phyloP scores from a whole-genome alignment of 2,113 vertebrate genomes.

The Notarius quadriscutis region DNA sequence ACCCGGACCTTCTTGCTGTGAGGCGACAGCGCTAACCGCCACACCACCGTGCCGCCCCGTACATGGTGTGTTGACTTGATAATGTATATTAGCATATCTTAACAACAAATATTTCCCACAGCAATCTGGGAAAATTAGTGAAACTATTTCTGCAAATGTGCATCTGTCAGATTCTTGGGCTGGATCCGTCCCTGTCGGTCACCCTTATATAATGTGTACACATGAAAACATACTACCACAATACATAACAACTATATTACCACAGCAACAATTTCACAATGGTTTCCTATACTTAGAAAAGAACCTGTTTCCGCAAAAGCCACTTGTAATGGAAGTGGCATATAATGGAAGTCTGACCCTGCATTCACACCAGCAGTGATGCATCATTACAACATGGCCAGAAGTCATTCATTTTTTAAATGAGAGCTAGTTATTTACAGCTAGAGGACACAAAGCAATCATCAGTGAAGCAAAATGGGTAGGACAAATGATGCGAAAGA shows the following conservation, averaged over 20 bases:
- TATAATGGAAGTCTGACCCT: neutral
- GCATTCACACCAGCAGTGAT: neutral
- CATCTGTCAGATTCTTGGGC: too few species aligned
- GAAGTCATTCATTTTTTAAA: neutral
- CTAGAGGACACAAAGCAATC: neutral
- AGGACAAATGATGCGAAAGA: too few species aligned
- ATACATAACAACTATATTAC: neutral
- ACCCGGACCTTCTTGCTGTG: too few species aligned
- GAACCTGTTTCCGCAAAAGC: neutral
- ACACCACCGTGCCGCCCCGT: too few species aligned
- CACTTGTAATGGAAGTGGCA: neutral
- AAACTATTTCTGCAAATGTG: too few species aligned
- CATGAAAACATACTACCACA: neutral
- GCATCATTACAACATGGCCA: neutral
- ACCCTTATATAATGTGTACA: neutral
- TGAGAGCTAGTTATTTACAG: neutral
- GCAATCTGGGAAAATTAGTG: too few species aligned
- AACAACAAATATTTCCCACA: too few species aligned
- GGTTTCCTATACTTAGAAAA: neutral
- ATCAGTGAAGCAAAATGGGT: neutral
- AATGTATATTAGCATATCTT: too few species aligned
- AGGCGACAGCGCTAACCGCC: too few species aligned
- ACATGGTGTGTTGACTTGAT: too few species aligned
- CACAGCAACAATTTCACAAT: neutral
- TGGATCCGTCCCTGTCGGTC: too few species aligned